Conservation (phyloP, 2,113 vertebrate genomes). For the Andinoacara biseriatus region DNA sequence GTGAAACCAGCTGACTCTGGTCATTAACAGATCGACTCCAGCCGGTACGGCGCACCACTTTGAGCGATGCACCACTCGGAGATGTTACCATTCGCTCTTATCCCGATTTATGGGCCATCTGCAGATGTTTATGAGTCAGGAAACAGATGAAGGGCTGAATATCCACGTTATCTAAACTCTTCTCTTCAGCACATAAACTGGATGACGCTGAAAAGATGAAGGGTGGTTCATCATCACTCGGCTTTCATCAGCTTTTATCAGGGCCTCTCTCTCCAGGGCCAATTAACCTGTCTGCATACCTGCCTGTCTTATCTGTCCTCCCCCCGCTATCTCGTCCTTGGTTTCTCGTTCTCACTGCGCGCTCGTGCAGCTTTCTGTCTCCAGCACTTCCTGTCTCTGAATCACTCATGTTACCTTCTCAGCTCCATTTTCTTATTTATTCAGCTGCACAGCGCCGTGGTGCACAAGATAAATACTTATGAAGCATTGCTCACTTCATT, state of each 20-base stretch:
- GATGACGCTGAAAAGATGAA: not conserved
- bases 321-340: not conserved
- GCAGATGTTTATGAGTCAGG: constrained; percentile 1
- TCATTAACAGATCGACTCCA: not conserved
- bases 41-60: not conserved
- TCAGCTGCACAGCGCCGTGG: not conserved
- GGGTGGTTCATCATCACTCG: not conserved
- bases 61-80: not conserved
- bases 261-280: not conserved
- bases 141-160: not conserved
- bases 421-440: not conserved
- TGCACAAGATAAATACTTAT: not conserved
- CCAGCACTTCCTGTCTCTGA: constrained; percentile 11
- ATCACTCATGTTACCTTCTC: constrained; percentile 15
- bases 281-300: constrained; percentile 24
- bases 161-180: constrained; percentile 6
- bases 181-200: not conserved
- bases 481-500: not conserved
- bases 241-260: constrained; percentile 6
- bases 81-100: not conserved
- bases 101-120: not conserved
- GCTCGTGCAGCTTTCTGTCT: not conserved
- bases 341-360: not conserved
- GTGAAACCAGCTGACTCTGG: not conserved
- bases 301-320: constrained; percentile 1